Conservation (phyloP, 1,140 invertebrate species). For the Paracyclopina nana region DNA sequence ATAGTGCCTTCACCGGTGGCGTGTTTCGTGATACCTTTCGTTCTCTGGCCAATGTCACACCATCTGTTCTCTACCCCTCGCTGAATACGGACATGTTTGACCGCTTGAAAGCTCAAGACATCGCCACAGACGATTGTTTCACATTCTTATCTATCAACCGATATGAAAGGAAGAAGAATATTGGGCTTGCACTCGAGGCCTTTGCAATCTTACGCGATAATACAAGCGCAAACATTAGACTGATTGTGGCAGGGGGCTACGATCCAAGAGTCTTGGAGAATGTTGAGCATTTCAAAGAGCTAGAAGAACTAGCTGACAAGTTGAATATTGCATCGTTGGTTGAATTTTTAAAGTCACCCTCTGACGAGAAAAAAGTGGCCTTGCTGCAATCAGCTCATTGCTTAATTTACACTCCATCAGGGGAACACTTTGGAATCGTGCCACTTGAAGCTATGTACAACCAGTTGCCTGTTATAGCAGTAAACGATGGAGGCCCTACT, state of each 20-base stretch:
- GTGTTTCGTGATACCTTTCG: conserved; percentile 13
- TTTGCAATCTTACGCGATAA: conserved; percentile 26
- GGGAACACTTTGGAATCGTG: conserved; percentile 99
- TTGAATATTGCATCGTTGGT: conserved; percentile 49
- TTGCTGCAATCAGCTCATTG: conserved; percentile 47
- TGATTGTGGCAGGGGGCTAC: conserved; percentile 94
- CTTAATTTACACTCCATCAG: conserved; percentile 82
- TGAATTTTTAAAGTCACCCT: conserved; percentile 64
- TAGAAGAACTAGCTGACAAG: conserved; percentile 40
- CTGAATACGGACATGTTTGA: conserved; percentile 62
- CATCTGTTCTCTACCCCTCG: conserved; percentile 81
- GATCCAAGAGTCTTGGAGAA: conserved; percentile 76
- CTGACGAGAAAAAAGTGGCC: conserved; percentile 57
- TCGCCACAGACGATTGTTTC: conserved; percentile 13
- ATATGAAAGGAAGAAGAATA: conserved; percentile 84
- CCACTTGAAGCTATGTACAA: conserved; percentile 96
- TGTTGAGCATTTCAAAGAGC: conserved; percentile 60
- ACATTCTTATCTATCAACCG: conserved; percentile 17
- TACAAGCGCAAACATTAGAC: conserved; percentile 32
- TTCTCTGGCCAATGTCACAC: conserved; percentile 25
- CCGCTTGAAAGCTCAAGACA: conserved; percentile 8
- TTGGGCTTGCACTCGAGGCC: conserved; percentile 58
- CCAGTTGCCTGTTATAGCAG: conserved; percentile 75
- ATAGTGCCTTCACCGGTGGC: conserved; percentile 62
- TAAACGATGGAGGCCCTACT: conserved; percentile 79